Evolutionary conservation across 2,888 invertebrate species (phyloP), one percentile per base, ranked within the genome.

Genomic region (Brachyptera risi): DNA sequence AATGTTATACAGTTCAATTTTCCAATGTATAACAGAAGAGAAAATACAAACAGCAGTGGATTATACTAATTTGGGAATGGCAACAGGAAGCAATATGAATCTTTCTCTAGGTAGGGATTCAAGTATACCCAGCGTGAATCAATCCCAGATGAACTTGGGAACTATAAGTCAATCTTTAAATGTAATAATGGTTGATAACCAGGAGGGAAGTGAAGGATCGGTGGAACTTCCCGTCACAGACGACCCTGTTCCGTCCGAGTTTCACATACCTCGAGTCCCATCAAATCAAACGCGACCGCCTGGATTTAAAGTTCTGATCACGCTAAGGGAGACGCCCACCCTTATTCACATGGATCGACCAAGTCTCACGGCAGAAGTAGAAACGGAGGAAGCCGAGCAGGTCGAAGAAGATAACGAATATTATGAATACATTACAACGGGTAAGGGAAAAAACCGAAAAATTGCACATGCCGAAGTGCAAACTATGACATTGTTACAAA

Each of bases 391-490:
- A 69, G 87, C 81, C 1, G 73, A 72, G 35, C 65, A 67, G 1
- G 80, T 85, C 0, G 81, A 83, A 66, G 78, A 78, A 65, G 82
- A 85, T 61, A 90, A 90, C 72, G 78, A 81, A 62, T 77, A 75
- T 56, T 90, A 90, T 68, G 82, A 83, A 24, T 84, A 81, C 68
- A 78, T 89, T 21, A 86, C 86, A 0, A 75, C 79, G 0, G 88
- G 87, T 0, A 83, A 81, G 68, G 88, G 87, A 0, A 80, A 83
- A 49, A 83, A 85, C 66, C 77, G 87, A 5, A 87, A 87, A 71
- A 80, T 82, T 67, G 76, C 83, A 0, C 74, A 79, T n/a, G 80
- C 84, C 5, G 88, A 87, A 72, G 83, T 86, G 0, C 90, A 90
- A 74, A 90, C 90, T 0, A 73, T 78, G 40, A 77, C 76, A 47